Evolutionary conservation across 2,797 vertebrate species (phyloP).

Genomic region (Aratinga solstitialis): DNA sequence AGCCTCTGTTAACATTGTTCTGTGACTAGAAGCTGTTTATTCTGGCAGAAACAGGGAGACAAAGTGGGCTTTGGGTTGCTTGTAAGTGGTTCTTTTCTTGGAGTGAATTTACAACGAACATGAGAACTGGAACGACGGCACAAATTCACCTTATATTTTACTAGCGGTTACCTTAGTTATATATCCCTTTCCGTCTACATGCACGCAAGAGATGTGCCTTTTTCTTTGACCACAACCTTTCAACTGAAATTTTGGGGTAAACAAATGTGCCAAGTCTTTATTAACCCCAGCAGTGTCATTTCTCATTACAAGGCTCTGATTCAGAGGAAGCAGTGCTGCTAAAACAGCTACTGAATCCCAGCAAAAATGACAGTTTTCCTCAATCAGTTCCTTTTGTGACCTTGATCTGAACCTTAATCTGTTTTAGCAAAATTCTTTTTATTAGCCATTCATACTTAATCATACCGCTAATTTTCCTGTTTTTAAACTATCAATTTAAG

Average conservation of each 20-base stretch:
- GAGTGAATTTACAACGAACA: neutral
- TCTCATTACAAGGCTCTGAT: conserved; percentile 71
- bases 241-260: conserved; percentile 70
- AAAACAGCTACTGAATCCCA: conserved; percentile 54
- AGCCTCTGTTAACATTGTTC: neutral
- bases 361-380: conserved; percentile 74
- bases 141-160: conserved; percentile 5
- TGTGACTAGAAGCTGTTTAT: neutral
- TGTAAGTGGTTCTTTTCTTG: neutral
- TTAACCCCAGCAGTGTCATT: conserved; percentile 78
- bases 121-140: neutral
- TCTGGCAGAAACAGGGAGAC: neutral
- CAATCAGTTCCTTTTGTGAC: conserved; percentile 78
- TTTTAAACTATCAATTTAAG: conserved; percentile 66
- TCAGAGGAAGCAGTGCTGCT: conserved; percentile 68
- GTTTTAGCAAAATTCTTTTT: conserved; percentile 77
- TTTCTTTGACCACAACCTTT: conserved; percentile 51
- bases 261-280: conserved; percentile 66
- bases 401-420: conserved; percentile 81
- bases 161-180: neutral
- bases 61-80: neutral
- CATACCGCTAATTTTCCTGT: conserved; percentile 73
- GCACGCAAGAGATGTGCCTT: conserved; percentile 42
- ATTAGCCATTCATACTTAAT: conserved; percentile 72
- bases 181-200: conserved; percentile 37